phyloP scores from a whole-genome alignment of 2,113 vertebrate species.

The Lanius collurio region DNA sequence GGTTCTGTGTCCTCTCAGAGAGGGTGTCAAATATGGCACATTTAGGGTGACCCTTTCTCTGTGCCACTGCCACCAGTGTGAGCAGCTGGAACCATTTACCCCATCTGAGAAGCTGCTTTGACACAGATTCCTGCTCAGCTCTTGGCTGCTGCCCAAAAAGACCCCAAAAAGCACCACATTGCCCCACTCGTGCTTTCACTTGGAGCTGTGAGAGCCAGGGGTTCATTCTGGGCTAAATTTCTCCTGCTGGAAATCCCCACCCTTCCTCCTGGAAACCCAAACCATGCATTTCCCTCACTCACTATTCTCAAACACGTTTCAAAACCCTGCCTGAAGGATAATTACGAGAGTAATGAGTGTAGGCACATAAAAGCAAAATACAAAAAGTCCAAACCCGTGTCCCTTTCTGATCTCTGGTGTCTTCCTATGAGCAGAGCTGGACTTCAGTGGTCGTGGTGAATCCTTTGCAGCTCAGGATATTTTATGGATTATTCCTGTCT shows the following conservation, averaged over 20 bases:
- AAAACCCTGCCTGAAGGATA: conserved; percentile 2
- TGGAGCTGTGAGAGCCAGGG: not conserved
- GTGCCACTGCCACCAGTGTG: not conserved
- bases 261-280: conserved; percentile 31
- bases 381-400: not conserved
- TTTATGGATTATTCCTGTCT: not conserved
- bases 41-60: not conserved
- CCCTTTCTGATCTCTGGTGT: conserved; percentile 24
- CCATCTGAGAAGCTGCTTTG: not conserved
- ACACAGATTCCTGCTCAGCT: not conserved
- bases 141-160: not conserved
- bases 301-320: not conserved
- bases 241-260: conserved; percentile 34
- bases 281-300: conserved; percentile 21
- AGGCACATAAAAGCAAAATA: not conserved
- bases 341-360: not conserved
- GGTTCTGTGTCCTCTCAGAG: not conserved
- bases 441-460: no score
- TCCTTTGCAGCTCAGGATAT: not conserved
- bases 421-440: not conserved
- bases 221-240: not conserved
- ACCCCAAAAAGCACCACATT: not conserved
- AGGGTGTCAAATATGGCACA: not conserved
- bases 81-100: not conserved
- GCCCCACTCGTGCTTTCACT: not conserved